A percentile compares a stretch with the other conserved stretches of the same genome.
phyloP scores from a whole-genome alignment of 2,797 vertebrate genomes.

The Pseudocheirus occidentalis region DNA sequence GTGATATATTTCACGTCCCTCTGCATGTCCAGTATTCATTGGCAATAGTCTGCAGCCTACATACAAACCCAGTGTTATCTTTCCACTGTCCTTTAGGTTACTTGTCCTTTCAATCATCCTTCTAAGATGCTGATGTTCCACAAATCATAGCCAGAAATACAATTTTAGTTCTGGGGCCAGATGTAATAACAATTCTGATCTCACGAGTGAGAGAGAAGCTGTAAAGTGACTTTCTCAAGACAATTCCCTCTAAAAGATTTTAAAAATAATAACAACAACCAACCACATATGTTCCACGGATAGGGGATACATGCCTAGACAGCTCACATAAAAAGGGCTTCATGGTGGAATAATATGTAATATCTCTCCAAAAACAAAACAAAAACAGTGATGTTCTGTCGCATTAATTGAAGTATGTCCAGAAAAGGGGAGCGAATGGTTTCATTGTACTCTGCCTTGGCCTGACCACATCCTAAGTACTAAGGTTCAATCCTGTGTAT shows the following conservation, averaged over 20 bases:
- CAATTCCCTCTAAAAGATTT: background rate
- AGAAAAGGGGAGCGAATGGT: background rate
- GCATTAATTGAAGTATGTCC: background rate
- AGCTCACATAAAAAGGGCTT: background rate
- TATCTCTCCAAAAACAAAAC: background rate
- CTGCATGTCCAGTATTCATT: too few species aligned
- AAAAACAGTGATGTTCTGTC: background rate
- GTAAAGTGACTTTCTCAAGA: background rate
- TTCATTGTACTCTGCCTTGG: background rate
- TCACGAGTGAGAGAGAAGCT: background rate
- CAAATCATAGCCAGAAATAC: background rate
- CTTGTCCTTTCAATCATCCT: background rate
- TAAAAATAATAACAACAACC: background rate
- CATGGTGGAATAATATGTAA: background rate
- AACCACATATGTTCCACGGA: background rate
- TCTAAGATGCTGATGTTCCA: background rate
- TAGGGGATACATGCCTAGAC: background rate
- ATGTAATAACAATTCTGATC: background rate
- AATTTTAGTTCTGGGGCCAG: background rate
- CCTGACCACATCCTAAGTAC: background rate
- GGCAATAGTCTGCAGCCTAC: too few species aligned
- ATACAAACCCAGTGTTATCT: too few species aligned
- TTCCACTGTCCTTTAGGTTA: background rate
- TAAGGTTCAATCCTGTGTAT: background rate
- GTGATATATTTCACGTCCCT: too few species aligned